Evolutionary conservation across 2,113 vertebrate species (phyloP), one percentile per base, ranked within the genome.

Genomic region (Epinephelus moara): DNA sequence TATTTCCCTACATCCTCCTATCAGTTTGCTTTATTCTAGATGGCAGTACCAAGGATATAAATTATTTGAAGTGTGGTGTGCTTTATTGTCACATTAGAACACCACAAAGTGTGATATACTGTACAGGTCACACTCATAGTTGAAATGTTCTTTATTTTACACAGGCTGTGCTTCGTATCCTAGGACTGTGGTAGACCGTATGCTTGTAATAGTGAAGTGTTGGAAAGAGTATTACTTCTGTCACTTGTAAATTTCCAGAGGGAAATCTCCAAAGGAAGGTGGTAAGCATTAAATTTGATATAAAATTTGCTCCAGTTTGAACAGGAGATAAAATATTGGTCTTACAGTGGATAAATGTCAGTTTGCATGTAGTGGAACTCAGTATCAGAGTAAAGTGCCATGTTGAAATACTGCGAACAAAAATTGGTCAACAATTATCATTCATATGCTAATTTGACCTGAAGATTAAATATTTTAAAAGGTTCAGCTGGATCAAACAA

Each of bases 171-270:
- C 59, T 71, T 74, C 72, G 63, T 82, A 75, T 79, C 82, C 73
- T 30, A 33, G 27, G 49, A 78, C 70, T 23, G 62, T 72, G 25
- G 50, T 49, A 78, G 62, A 71, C 59, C 57, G 66, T 59, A 72
- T 50, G 66, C 62, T 66, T 72, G 55, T 60, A 63, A 78, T 85
- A 85, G 87, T 89, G 50, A 84, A 77, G 71, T 70, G 52, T 40
- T 57, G 63, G 59, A 68, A 82, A 85, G 70, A 77, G 70, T 61
- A 76, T 76, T 72, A 67, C 53, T 73, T 83, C 62, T 80, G 73
- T 79, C 81, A 72, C 53, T 52, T 15, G 18, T 61, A 78, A 15
- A 80, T 78, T 80, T 69, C 75, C 62, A 67, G n/a, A 61, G 72
- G 70, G 72, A 86, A 82, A 88, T 86, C 56, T 89, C 47, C 55